These are phyloP conservation scores for Euwallacea fornicatus DNA, from an alignment of 1,140 invertebrate species.

Conservation along the genomic window DNA sequence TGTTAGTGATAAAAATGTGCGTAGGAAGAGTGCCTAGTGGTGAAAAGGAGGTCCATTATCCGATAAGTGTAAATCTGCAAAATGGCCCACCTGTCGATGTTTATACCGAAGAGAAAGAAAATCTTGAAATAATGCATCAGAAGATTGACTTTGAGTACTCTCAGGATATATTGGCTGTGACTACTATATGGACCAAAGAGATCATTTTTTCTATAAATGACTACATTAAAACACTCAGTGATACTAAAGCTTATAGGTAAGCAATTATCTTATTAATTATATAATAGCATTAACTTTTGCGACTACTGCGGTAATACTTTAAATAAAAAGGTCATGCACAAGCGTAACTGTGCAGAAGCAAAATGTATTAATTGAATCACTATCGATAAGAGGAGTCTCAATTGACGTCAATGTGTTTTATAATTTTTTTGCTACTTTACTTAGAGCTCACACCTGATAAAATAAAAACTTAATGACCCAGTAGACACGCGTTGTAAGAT, in stretches of 20 bases:
- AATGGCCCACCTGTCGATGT: conserved; percentile 1
- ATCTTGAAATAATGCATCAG: neutral
- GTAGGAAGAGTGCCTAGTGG: conserved; percentile 37
- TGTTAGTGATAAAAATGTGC: conserved; percentile 35
- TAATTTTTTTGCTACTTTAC: no score
- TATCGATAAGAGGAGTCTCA: no score
- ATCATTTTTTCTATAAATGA: conserved; percentile 33
- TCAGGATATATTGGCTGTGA: conserved; percentile 39
- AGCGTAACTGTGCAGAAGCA: no score
- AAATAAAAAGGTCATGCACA: no score
- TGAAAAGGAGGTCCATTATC: conserved; percentile 20
- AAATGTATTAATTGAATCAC: no score
- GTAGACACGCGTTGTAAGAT: neutral
- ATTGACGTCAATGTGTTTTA: no score
- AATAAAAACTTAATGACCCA: neutral
- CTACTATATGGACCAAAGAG: conserved; percentile 41
- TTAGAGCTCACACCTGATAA: no score
- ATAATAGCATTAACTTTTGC: no score
- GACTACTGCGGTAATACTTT: no score
- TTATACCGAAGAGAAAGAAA: conserved; percentile 10
- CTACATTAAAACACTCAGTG: conserved; percentile 24
- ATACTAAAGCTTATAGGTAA: conserved; percentile 39
- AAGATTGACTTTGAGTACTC: conserved; percentile 15
- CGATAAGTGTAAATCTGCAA: conserved; percentile 10
- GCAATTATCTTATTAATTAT: neutral